These are phyloP conservation scores for Danio rerio DNA, from an alignment of 2,113 vertebrate species.

Conservation along the genomic window DNA sequence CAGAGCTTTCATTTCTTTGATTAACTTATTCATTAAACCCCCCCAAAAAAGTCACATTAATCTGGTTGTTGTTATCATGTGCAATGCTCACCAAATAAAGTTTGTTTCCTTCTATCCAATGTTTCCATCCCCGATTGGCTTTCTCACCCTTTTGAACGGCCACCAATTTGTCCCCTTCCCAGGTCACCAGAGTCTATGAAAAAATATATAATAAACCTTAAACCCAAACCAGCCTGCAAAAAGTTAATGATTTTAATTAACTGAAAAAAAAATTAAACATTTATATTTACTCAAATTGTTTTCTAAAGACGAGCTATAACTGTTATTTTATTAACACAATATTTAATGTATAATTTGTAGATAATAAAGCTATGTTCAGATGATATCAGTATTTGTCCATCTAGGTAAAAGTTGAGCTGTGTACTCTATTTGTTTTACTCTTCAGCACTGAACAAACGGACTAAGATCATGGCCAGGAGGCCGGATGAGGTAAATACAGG, in stretches of 20 bases:
- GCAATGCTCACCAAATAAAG: conserved; percentile 84
- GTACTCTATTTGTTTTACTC: conserved; percentile 22
- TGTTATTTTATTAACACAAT: too few species aligned
- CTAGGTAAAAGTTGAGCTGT: background rate
- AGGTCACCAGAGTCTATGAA: conserved; percentile 82
- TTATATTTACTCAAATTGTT: background rate
- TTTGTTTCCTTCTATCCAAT: conserved; percentile 88
- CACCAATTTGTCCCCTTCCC: conserved; percentile 86
- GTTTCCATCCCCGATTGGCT: conserved; percentile 89
- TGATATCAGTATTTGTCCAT: background rate
- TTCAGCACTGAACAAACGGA: conserved; percentile 14
- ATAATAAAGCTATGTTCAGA: background rate
- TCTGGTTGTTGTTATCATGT: background rate
- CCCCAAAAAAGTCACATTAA: background rate
- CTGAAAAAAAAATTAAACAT: background rate
- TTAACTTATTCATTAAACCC: too few species aligned
- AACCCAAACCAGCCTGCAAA: background rate
- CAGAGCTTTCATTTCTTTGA: background rate
- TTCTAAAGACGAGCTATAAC: too few species aligned
- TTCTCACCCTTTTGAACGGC: conserved; percentile 91
- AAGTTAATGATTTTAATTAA: background rate
- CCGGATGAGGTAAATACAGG: background rate
- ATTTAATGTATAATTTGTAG: too few species aligned
- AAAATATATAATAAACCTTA: background rate
- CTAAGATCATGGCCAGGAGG: conserved; percentile 11